phyloP scores from a whole-genome alignment of 1,140 invertebrate genomes.

The Conopomorpha cramerella region DNA sequence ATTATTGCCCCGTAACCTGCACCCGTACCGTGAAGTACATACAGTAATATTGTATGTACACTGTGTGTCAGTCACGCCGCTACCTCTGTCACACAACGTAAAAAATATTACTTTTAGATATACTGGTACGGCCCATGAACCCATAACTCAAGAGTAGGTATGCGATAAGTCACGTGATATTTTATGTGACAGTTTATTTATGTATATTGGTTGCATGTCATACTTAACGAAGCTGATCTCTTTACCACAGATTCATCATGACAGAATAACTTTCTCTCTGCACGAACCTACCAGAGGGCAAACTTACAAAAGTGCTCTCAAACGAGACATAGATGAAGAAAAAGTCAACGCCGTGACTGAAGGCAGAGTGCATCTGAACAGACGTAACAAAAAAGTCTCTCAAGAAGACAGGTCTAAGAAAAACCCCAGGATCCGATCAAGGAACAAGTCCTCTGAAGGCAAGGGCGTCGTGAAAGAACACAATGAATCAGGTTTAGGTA shows the following conservation, averaged over 20 bases:
- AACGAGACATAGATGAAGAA: slow-evolving; percentile 20
- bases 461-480: slow-evolving; percentile 33
- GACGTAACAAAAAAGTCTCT: slow-evolving; percentile 15
- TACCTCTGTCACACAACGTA: no score
- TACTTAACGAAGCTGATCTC: no score
- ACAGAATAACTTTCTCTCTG: slow-evolving; percentile 43
- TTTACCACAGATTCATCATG: slow-evolving; percentile 38
- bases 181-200: no score
- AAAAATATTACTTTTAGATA: no score
- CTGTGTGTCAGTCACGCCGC: no score
- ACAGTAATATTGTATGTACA: no score
- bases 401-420: slow-evolving; percentile 19
- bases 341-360: slow-evolving; percentile 16
- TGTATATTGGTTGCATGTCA: no score
- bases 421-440: slow-evolving; percentile 14
- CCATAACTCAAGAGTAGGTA: no score
- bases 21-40: no score
- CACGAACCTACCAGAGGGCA: slow-evolving; percentile 41
- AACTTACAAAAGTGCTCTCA: slow-evolving; percentile 44
- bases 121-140: no score
- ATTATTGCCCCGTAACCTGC: no score
- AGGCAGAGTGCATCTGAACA: slow-evolving; percentile 3
- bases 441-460: slow-evolving; percentile 21
- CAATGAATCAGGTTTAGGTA: slow-evolving; percentile 31
- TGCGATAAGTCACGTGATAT: no score